Base-by-base conservation (phyloP, 1,140 invertebrate genomes). In the Agrypnia vestita region DNA sequence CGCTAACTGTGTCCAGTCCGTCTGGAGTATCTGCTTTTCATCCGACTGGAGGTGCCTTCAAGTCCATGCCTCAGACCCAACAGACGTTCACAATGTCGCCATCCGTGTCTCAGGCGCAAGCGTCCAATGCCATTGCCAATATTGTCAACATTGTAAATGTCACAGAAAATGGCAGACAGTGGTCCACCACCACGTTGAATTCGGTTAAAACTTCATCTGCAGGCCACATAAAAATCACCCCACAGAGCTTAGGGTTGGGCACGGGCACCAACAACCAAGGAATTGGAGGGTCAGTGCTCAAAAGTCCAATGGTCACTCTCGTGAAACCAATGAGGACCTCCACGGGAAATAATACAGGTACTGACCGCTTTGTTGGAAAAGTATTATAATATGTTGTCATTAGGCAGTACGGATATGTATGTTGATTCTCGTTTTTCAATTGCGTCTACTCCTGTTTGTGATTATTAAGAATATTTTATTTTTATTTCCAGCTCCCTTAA, bases 21-120 rank as follows among this genome's bases (percentile, higher is more conserved):
- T 93, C 91, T 56, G 95, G 95, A 61, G 92, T 95, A 76, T 93
- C 94, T 83, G 94, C 93, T 83, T 97, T 97, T 88, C 95, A 97
- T 88, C 95, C 95, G 8, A 96, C 94, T 73, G 95, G 95, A 56
- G 95, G 95, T 25, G 96, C 96, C 56, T 97, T 97, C 85, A 96
- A 96, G 88, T 95, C 95, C 10, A 96, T 96, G 90, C 95, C 95
- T 49, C 87, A 86, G 56, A 88, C 86, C 80, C 88, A 79, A 43
- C 82, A 83, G 44, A 76, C 61, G 3, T 46, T 78, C 13, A 47
- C 79, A 7, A 72, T 78, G 15, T 76, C 79, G 17, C 73, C 82
- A 0, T 78, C 82, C n/a, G n/a, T 76, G 1, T 53, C 80, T 8
- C 72, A 55, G 25, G 11, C 77, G 6, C 79, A 81, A 46, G 13